Base-by-base conservation (phyloP, 2,888 invertebrate species). In the Agriopis leucophaearia region DNA sequence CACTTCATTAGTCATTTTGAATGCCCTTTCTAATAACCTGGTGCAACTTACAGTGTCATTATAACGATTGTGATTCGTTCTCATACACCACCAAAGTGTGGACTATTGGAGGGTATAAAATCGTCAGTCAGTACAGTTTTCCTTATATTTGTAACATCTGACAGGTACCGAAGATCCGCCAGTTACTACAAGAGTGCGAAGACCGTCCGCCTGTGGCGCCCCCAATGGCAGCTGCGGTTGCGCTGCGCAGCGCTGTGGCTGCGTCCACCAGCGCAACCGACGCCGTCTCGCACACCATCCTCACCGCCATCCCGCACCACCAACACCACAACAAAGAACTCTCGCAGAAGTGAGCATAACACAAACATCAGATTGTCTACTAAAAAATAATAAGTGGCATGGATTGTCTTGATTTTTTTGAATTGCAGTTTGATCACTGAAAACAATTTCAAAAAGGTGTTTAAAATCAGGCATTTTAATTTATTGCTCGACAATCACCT, bases 211-310 rank as follows among this genome's bases (percentile, higher is more conserved):
- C 67, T 92, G 65, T 61, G 54, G 69, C 83, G 59, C 47, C 57
- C 13, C 48, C 74, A 92, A 78, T 86, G 94, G 57, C 86, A 93
- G 57, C 59, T 42, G 62, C 73, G 27, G 86, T 45, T 80, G 81
- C 83, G 73, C 58, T 74, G 68, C 70, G 70, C 79, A 82, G 81
- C n/a, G 83, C 78, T 38, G 81, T 91, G 79, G 94, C 92, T 35
- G 89, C 85, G 74, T 92, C 94, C 79, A 94, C 95, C 61, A 94
- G 95, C 86, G 94, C 95, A 58, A 94, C 97, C 62, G 98, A 98
- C 89, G 94, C 95, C 73, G 96, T 97, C 80, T 96, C 97, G 55
- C 98, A 98, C 86, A 95, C 96, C 64, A 89, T 98, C 76, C 91
- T 99, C 68, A 97, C 97, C 0, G 97, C 97, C 13, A 89, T 99